phyloP scores from a whole-genome alignment of 2,113 vertebrate genomes.

The Petroica traversi region DNA sequence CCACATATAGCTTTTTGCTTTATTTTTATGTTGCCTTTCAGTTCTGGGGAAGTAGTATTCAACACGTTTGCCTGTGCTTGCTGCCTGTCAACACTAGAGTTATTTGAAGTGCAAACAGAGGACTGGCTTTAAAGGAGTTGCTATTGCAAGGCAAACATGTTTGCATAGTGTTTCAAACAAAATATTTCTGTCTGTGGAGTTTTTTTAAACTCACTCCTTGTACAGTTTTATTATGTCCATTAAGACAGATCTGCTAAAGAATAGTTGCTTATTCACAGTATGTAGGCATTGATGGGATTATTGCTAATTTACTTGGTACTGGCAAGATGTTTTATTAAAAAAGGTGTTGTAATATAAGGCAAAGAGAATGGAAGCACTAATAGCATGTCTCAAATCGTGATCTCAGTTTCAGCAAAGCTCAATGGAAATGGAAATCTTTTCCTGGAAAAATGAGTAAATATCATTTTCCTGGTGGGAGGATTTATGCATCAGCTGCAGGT shows the following conservation, averaged over 20 bases:
- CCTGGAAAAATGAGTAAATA: not conserved
- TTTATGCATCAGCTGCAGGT: not conserved
- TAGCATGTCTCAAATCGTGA: not conserved
- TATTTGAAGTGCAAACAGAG: conserved; percentile 12
- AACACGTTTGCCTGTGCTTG: not conserved
- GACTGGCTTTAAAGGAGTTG: not conserved
- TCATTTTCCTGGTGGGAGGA: not conserved
- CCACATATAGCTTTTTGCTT: not conserved
- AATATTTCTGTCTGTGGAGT: not conserved
- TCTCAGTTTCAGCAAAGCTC: not conserved
- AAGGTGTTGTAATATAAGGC: not conserved
- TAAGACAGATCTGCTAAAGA: not conserved
- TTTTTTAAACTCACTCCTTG: not conserved
- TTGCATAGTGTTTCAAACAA: not conserved
- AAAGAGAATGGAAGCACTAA: not conserved
- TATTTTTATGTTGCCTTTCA: not conserved
- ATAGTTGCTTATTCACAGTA: not conserved
- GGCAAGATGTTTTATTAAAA: not conserved
- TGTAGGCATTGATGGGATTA: not conserved
- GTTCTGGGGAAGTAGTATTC: not conserved
- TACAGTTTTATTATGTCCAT: not conserved
- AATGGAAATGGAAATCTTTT: not conserved
- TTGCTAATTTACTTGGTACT: not conserved
- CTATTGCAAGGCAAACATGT: not conserved
- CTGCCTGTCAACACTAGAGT: not conserved